Percentiles rank a stretch among this genome's conserved stretches.
phyloP scores from a whole-genome alignment of 2,888 invertebrate genomes.

The Osedax frankpressi region DNA sequence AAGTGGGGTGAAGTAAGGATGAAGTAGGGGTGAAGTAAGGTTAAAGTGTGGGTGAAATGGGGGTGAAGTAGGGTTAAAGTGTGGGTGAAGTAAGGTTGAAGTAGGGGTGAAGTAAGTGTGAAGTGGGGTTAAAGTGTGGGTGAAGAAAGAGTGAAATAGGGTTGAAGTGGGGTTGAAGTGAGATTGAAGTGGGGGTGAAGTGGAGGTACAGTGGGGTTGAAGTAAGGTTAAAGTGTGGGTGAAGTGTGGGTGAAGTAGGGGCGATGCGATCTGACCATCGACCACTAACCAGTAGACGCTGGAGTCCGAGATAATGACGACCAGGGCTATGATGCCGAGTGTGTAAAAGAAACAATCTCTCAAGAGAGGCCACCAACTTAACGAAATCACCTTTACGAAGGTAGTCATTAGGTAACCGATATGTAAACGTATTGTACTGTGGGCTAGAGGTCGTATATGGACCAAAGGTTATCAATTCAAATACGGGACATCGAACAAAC shows the following conservation, averaged over 20 bases:
- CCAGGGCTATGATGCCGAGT: conserved; percentile 37
- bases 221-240: not conserved
- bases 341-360: conserved; percentile 40
- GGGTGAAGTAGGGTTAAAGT: too few relatives aligned
- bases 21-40: too few relatives aligned
- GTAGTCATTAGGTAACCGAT: too few relatives aligned
- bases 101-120: not conserved
- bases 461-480: too few relatives aligned
- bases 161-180: not conserved
- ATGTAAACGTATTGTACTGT: too few relatives aligned
- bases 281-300: conserved; percentile 48
- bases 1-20: too few relatives aligned
- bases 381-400: conserved; percentile 41
- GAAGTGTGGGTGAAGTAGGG: not conserved
- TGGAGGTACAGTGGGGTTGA: not conserved
- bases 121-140: not conserved
- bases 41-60: too few relatives aligned
- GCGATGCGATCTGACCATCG: not conserved
- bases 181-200: not conserved
- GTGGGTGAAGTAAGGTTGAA: too few relatives aligned
- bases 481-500: too few relatives aligned
- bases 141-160: not conserved
- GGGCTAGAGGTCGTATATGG: too few relatives aligned
- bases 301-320: conserved; percentile 38
- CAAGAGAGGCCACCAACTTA: conserved; percentile 54